These are phyloP conservation scores for Apamea monoglypha DNA, from an alignment of 2,888 invertebrate genomes.

Conservation along the genomic window DNA sequence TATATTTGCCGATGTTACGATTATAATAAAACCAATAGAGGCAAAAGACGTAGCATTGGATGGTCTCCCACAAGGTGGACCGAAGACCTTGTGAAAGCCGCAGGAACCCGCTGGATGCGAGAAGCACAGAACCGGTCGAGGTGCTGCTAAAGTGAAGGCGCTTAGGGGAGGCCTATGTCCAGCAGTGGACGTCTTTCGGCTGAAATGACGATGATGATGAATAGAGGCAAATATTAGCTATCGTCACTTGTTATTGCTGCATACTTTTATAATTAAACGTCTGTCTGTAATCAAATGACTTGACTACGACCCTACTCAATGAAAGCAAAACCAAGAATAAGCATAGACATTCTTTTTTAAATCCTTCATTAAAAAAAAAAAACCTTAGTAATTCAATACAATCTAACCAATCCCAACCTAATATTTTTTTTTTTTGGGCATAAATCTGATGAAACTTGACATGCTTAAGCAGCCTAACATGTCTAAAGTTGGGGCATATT, in stretches of 20 bases:
- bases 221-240: too few species aligned
- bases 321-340: background rate
- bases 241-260: background rate
- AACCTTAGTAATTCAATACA: background rate
- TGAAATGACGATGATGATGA: too few species aligned
- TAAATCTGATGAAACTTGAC: background rate
- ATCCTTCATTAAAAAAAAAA: too few species aligned
- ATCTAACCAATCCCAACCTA: background rate
- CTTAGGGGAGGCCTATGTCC: too few species aligned
- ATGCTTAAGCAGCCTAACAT: background rate
- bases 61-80: too few species aligned
- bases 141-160: too few species aligned
- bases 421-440: background rate
- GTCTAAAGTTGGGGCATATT: background rate
- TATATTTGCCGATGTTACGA: background rate
- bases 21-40: background rate
- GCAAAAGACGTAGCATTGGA: too few species aligned
- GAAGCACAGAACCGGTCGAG: too few species aligned
- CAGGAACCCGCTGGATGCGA: too few species aligned
- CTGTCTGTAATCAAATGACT: background rate
- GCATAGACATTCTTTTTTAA: background rate
- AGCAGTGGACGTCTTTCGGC: too few species aligned
- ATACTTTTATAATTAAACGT: background rate
- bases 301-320: background rate
- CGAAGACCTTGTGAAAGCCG: too few species aligned